phyloP scores from a whole-genome alignment of 2,888 invertebrate genomes.

The Apodemia duryi region DNA sequence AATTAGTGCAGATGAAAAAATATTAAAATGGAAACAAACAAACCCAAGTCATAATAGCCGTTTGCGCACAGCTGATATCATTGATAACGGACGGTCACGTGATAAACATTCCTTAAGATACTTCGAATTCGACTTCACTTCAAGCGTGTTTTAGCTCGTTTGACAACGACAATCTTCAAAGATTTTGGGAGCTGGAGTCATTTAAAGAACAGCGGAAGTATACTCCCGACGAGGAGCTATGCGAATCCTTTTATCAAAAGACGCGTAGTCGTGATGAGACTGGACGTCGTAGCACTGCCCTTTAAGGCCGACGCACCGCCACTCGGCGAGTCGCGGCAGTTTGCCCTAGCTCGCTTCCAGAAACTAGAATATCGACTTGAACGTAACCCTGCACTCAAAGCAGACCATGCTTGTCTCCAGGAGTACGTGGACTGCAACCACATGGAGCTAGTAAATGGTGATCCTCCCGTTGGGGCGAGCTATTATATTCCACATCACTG shows the following conservation, averaged over 20 bases:
- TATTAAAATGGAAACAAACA: neutral
- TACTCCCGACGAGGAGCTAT: conserved; percentile 9
- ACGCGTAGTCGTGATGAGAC: neutral
- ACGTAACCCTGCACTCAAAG: neutral
- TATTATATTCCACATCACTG: conserved; percentile 15
- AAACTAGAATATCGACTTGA: neutral
- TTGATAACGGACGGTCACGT: too few relatives aligned
- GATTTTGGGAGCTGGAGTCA: conserved; percentile 9
- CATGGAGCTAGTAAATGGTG: neutral
- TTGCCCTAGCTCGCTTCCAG: neutral
- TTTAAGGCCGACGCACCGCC: neutral
- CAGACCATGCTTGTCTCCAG: neutral
- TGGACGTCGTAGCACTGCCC: neutral
- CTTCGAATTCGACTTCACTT: neutral
- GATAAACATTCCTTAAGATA: too few relatives aligned
- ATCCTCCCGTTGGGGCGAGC: neutral
- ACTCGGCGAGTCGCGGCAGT: neutral
- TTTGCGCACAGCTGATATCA: too few relatives aligned
- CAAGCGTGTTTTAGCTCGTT: conserved; percentile 13
- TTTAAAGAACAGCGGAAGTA: neutral
- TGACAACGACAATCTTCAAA: conserved; percentile 14
- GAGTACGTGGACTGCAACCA: conserved; percentile 2
- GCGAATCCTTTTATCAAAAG: conserved; percentile 10
- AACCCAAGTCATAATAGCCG: too few relatives aligned
- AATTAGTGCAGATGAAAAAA: neutral